phyloP scores from a whole-genome alignment of 2,888 invertebrate genomes.

The Euzetes globulus region DNA sequence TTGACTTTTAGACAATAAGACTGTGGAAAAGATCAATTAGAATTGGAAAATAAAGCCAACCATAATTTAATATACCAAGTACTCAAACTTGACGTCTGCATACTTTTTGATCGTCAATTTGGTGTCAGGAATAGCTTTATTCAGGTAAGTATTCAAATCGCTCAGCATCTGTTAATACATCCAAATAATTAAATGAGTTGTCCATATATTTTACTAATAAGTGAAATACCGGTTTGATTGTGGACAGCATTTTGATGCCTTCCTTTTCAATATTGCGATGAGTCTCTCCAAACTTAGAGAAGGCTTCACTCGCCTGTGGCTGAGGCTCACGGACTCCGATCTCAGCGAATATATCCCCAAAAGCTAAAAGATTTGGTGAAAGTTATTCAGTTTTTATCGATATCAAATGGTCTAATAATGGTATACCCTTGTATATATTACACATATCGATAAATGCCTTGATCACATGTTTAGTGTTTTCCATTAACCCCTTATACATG shows the following conservation, averaged over 20 bases:
- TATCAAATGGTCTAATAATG: neutral
- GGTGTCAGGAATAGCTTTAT: constrained; percentile 97
- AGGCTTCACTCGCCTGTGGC: constrained; percentile 87
- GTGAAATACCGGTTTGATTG: constrained; percentile 74
- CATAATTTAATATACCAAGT: constrained; percentile 54
- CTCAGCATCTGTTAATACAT: constrained; percentile 62
- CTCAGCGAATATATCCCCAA: constrained; percentile 88
- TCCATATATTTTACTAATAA: too few relatives aligned
- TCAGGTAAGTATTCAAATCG: constrained; percentile 91
- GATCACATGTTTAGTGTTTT: constrained; percentile 71
- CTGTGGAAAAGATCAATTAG: constrained; percentile 39
- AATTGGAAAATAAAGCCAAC: neutral
- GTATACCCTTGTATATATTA: constrained; percentile 66
- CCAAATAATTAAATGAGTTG: neutral
- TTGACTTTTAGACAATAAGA: constrained; percentile 99
- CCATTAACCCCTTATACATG: constrained; percentile 83
- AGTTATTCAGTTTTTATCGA: neutral
- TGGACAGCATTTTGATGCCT: constrained; percentile 79
- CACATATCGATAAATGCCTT: constrained; percentile 81
- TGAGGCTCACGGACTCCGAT: constrained; percentile 95
- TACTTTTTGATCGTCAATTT: constrained; percentile 94
- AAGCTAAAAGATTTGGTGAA: constrained; percentile 53
- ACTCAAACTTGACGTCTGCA: constrained; percentile 97
- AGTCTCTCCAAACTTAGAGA: constrained; percentile 85
- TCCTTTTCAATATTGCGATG: constrained; percentile 84